Evolutionary conservation across 2,888 invertebrate species (phyloP), one percentile per base, ranked within the genome.

Genomic region (Arrhopalites spinosus): DNA sequence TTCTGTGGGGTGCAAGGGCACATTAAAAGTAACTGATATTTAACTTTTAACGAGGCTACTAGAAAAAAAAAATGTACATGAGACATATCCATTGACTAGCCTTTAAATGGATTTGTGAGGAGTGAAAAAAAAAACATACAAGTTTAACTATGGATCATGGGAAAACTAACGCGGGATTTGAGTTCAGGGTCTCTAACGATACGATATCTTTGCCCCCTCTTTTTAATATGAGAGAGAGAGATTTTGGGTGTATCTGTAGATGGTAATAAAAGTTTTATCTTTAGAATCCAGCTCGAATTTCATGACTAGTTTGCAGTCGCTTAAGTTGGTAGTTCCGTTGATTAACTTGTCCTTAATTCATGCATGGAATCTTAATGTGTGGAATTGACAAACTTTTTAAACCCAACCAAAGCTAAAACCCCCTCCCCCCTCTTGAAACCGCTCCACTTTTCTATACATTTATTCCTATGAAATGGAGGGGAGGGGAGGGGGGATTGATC

Each of bases 311-410:
- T 53, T 17, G 61, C 27, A 66, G 17, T 45, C 43, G 66, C 17
- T 43, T 66, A 43, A 66, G 36, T 66, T 66, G 1, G 25, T n/a
- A 66, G 30, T 43, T 66, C 43, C 66, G 43, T 43, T 66, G 20
- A 66, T 66, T 45, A 66, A 66, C 66, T 66, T 66, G n/a, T 45
- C 30, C 43, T 66, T 66, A 66, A 66, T 66, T 66, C 66, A 66
- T 66, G 66, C 66, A 66, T 43, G 45, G 66, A 66, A 66, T 66
- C 66, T 43, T 66, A 66, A 66, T 66, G 66, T 66, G 66, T 25
- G 7, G 66, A 66, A 43, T 66, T 20, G 66, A 43, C 45, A 23
- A 45, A 45, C 66, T 66, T 66, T 66, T 66, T 43, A 63, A 63
- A 30, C 63, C 25, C 30, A 8, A n/a, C n/a, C n/a, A n/a, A n/a